These are phyloP conservation scores for Hylomyscus alleni DNA, from an alignment of 2,797 vertebrate genomes.

Conservation along the genomic window DNA sequence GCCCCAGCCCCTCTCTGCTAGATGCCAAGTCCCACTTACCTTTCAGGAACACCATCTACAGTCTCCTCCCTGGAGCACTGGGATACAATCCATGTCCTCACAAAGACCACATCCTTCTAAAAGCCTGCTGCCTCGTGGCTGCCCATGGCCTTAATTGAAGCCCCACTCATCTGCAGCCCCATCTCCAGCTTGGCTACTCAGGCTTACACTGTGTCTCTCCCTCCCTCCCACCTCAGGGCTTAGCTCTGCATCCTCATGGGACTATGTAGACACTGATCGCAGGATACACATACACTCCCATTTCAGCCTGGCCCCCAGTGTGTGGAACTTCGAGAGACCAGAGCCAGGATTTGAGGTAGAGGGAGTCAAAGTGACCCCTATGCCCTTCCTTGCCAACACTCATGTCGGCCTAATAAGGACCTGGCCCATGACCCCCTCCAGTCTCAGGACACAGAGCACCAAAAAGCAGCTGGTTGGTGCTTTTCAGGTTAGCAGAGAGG, in stretches of 20 bases:
- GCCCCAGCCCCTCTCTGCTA: not conserved
- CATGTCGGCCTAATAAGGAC: not conserved
- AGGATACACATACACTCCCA: not conserved
- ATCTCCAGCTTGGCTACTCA: rapidly evolving
- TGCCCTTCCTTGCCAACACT: not conserved
- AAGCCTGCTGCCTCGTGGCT: not conserved
- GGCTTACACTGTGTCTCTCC: not conserved
- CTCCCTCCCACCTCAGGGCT: not conserved
- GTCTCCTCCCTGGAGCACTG: not conserved
- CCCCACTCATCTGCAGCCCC: rapidly evolving
- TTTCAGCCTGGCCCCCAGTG: not conserved
- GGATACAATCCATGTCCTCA: not conserved
- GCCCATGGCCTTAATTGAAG: not conserved
- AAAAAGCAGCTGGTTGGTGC: not conserved
- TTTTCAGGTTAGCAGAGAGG: not conserved
- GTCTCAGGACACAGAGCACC: not conserved
- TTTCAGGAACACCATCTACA: not conserved
- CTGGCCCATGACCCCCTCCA: not conserved
- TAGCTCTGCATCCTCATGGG: not conserved
- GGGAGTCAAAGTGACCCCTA: constrained; percentile 75
- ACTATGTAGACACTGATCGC: not conserved
- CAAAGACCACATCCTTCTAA: not conserved
- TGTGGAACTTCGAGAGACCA: not conserved
- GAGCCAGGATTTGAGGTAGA: not conserved
- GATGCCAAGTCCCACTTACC: too few species aligned